Conservation (phyloP, 1,140 invertebrate species). For the Rhagoletis zephyria region DNA sequence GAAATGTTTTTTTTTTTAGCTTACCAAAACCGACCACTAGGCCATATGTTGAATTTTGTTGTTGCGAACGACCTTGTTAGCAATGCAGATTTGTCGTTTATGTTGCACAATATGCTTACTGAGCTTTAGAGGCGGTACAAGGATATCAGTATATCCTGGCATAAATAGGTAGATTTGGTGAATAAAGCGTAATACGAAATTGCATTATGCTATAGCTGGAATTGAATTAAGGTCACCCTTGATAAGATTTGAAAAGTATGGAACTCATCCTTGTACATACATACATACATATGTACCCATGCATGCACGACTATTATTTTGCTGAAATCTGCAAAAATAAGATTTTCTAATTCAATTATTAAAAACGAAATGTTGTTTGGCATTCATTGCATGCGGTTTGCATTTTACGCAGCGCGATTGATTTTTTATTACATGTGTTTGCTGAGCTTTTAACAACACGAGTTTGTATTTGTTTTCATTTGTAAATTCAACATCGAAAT, state of each 20-base stretch:
- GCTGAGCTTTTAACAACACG: neutral
- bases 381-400: neutral
- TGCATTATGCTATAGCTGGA: neutral
- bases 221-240: conserved; percentile 9
- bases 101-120: conserved; percentile 14
- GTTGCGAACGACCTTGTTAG: neutral
- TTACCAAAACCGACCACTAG: neutral
- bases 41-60: conserved; percentile 32
- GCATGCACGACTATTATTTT: neutral
- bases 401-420: neutral
- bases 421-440: neutral
- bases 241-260: neutral
- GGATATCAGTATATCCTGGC: neutral
- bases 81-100: conserved; percentile 13
- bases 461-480: neutral
- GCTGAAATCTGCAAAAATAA: neutral
- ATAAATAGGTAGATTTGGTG: neutral
- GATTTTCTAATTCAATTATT: conserved; percentile 14
- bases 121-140: conserved; percentile 3
- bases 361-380: neutral
- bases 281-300: conserved; percentile 4
- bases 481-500: neutral
- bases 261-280: neutral
- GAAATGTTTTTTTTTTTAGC: neutral
- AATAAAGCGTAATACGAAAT: neutral